Base-by-base conservation (phyloP, 2,888 invertebrate species). In the Arrhopalites spinosus region DNA sequence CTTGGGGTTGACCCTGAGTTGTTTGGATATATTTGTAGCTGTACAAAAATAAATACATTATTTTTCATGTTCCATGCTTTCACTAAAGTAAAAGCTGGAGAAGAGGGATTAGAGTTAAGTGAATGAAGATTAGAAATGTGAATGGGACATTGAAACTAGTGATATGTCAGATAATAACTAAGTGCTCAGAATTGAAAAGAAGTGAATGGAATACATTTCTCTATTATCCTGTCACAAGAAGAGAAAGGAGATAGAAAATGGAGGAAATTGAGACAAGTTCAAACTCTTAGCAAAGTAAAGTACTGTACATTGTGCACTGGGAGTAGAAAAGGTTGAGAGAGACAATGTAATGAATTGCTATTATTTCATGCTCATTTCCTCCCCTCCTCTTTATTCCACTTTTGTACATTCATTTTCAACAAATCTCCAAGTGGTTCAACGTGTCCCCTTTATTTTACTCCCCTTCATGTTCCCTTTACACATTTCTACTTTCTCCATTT, bases 311-410 rank as follows among this genome's bases (percentile, higher is more conserved):
- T 17, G 7, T 50, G 20, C 7, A 11, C 50, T 50, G 17, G 3
- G 20, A 20, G 20, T 2, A 8, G 50, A 36, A 3, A 36, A 36
- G 36, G 11, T 50, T n/a, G 50, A 50, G 43, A 66, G 23, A 23
- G 66, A 66, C 66, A 66, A 23, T 23, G 66, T 66, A 66, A 66
- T 66, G 43, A 45, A 66, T 66, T 43, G 25, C 20, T 36, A 30
- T 36, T 17, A 43, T 36, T 43, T 64, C 36, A 64, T 59, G 27
- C 59, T 25, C 59, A 30, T n/a, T n/a, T n/a, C n/a, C n/a, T n/a
- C n/a, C n/a, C n/a, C n/a, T n/a, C n/a, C n/a, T n/a, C n/a, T n/a
- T n/a, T n/a, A n/a, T 36, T 8, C 64, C 64, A 15, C 36, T 36
- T 36, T 29, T 64, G 29, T 27, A 25, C 59, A 13, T 61, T 17